These are phyloP conservation scores for Xylocampa areola DNA, from an alignment of 2,888 invertebrate genomes.

Conservation along the genomic window DNA sequence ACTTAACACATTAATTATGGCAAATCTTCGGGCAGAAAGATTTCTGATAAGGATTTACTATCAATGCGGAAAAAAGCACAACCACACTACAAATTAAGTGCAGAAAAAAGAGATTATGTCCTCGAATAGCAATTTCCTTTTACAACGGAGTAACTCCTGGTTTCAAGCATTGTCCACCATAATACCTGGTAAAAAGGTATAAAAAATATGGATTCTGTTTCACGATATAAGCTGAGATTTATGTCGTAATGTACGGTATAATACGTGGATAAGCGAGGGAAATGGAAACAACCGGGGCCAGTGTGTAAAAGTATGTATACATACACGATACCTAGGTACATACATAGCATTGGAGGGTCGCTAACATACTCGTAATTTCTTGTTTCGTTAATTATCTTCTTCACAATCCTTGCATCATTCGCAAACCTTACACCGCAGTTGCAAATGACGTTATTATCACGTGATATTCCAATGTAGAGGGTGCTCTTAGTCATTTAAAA, in stretches of 20 bases:
- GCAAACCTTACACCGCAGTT: slow-evolving; percentile 6
- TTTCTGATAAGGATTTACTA: no score
- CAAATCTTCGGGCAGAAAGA: no score
- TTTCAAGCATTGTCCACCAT: slow-evolving; percentile 5
- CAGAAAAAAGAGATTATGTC: background rate
- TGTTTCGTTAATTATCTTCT: slow-evolving; percentile 34
- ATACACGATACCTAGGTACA: no score
- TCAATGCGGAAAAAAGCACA: no score
- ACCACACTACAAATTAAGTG: no score
- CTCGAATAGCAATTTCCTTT: background rate
- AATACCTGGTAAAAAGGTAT: slow-evolving; percentile 16
- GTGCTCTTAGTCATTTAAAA: slow-evolving; percentile 7
- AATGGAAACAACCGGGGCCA: slow-evolving; percentile 44
- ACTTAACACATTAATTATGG: no score
- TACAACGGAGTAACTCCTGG: slow-evolving; percentile 3
- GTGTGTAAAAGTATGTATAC: slow-evolving; percentile 1
- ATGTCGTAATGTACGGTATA: slow-evolving; percentile 41
- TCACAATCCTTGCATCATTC: slow-evolving; percentile 38
- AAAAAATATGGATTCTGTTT: slow-evolving; percentile 29
- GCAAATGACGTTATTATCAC: background rate
- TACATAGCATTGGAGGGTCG: slow-evolving; percentile 15
- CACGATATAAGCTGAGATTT: slow-evolving; percentile 40
- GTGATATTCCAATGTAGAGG: slow-evolving; percentile 12
- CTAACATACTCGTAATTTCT: slow-evolving; percentile 41
- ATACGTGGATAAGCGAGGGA: slow-evolving; percentile 48